Evolutionary conservation across 2,113 vertebrate species (phyloP).

Genomic region (Calcarius ornatus): DNA sequence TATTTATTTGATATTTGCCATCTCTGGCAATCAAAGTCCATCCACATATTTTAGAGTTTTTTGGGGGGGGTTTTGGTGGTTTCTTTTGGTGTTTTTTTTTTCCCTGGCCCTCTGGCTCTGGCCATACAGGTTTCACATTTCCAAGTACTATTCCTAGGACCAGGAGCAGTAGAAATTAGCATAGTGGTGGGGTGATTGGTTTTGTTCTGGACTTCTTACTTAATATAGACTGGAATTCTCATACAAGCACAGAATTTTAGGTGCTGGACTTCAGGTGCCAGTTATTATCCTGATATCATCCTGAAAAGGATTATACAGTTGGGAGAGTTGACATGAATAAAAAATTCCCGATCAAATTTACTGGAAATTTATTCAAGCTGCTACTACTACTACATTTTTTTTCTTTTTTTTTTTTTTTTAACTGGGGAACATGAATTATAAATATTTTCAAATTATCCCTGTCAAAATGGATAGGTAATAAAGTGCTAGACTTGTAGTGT

Average conservation of each 20-base stretch:
- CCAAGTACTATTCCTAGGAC: background rate
- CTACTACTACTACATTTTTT: background rate
- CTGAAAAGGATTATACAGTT: background rate
- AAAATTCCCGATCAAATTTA: background rate
- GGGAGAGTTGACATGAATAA: background rate
- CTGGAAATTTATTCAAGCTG: background rate
- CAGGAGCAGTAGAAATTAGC: background rate
- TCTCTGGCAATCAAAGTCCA: background rate
- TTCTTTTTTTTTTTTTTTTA: background rate
- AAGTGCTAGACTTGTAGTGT: background rate
- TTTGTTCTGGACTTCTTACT: background rate
- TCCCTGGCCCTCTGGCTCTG: background rate
- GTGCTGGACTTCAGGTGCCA: background rate
- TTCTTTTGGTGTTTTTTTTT: background rate
- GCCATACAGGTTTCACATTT: background rate
- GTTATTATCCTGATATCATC: background rate
- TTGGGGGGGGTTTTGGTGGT: too few species aligned
- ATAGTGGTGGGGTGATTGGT: rapidly evolving
- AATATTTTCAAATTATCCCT: background rate
- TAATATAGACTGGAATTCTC: background rate
- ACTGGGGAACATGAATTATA: background rate
- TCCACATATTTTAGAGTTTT: background rate
- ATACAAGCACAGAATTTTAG: background rate
- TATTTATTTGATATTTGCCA: background rate
- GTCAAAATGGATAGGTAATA: background rate